A percentile compares a stretch with the other conserved stretches of the same genome.
Evolutionary conservation across 1,140 invertebrate genomes (phyloP).

Genomic region (Cyrtorhinus lividipennis): DNA sequence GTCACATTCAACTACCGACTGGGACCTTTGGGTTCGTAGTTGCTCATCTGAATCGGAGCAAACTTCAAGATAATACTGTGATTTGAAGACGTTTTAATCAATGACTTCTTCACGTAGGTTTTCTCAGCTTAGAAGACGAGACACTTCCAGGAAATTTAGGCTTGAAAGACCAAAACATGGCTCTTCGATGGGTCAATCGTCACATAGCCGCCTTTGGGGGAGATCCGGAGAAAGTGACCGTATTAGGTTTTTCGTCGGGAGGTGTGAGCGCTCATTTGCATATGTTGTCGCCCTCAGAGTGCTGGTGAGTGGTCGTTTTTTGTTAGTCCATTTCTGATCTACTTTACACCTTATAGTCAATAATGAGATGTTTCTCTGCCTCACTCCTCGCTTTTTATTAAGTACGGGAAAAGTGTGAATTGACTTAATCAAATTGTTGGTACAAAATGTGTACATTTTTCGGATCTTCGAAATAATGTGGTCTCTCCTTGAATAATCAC

Average conservation of each 20-base stretch:
- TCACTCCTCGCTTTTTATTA: no score
- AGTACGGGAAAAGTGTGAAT: no score
- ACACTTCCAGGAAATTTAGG: slow-evolving; percentile 3
- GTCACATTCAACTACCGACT: slow-evolving; percentile 26
- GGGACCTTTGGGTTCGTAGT: slow-evolving; percentile 19
- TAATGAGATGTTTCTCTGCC: no score
- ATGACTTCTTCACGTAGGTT: no score
- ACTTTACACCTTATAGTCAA: no score
- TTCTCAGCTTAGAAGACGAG: neutral
- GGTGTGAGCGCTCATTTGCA: neutral
- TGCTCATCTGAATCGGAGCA: neutral
- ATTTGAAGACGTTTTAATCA: neutral
- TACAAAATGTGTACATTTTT: no score
- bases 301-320: no score
- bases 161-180: slow-evolving; percentile 12
- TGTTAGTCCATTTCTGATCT: no score
- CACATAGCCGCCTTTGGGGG: slow-evolving; percentile 8
- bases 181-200: slow-evolving; percentile 10
- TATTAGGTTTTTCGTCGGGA: neutral
- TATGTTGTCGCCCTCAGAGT: no score
- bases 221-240: neutral
- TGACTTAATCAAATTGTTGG: no score
- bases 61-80: neutral
- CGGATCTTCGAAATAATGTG: no score
- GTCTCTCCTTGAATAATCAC: no score